Evolutionary conservation across 2,113 vertebrate genomes (phyloP).

Genomic region (Climacteris rufus): DNA sequence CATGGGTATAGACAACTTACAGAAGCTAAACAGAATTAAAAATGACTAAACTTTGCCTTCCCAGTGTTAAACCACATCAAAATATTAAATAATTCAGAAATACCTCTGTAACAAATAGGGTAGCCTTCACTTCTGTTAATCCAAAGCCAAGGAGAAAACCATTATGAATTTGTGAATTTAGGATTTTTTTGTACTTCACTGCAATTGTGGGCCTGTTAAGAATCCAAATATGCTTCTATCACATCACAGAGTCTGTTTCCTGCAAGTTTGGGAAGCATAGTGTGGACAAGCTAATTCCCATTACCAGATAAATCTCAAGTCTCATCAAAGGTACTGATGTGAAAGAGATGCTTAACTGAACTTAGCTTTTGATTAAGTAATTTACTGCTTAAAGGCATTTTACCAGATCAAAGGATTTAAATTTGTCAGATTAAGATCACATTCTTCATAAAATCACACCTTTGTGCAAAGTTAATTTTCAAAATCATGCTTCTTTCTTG

Average conservation of each 20-base stretch:
- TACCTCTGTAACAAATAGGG: background rate
- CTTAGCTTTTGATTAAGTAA: background rate
- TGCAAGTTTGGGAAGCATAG: background rate
- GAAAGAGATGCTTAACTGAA: background rate
- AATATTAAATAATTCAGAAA: background rate
- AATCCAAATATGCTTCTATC: background rate
- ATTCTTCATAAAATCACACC: background rate
- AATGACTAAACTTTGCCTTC: background rate
- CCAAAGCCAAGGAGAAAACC: background rate
- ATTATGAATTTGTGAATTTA: background rate
- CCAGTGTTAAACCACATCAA: background rate
- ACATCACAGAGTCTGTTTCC: background rate
- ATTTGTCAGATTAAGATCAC: rapidly evolving
- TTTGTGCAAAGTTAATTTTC: background rate
- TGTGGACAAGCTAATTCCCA: background rate
- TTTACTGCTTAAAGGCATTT: background rate
- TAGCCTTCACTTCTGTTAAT: background rate
- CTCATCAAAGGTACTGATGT: background rate
- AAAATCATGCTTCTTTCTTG: background rate
- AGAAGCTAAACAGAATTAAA: background rate
- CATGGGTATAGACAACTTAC: background rate
- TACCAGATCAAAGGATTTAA: background rate
- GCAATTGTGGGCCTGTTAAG: background rate
- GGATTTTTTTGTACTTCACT: background rate
- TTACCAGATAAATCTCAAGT: background rate